Evolutionary conservation across 2,113 vertebrate species (phyloP), one percentile per base, ranked within the genome.

Genomic region (Rynchops niger): DNA sequence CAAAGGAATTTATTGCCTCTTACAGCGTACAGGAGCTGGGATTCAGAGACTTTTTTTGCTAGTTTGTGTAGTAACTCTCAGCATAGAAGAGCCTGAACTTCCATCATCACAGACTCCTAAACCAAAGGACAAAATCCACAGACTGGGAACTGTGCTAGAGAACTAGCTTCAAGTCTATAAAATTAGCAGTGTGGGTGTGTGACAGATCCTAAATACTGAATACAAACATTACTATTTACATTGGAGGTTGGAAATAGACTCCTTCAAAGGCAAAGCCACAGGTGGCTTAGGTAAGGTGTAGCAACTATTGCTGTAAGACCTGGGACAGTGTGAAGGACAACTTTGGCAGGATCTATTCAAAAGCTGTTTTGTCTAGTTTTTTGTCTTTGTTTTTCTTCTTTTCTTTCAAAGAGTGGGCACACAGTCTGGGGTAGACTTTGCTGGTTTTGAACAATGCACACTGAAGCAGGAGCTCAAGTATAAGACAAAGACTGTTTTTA

Each of bases 401-500:
- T 66, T 67, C 16, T 72, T 29, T 80, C 53, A 82, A 86, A 66
- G 56, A 67, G 58, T 52, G 50, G 53, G 53, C 18, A 82, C 50
- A 43, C 17, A 59, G 47, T 23, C 26, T 47, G 30, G n/a, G 26
- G 23, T 38, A 17, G 30, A 30, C 88, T 79, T 62, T 90, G 19
- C 82, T 84, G 45, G 0, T 59, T 93, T 82, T 79, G 81, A 92
- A 34, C 2, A 6, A 69, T 42, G 40, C 38, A 15, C 23, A 26
- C 50, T 62, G 85, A 93, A 92, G 73, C 87, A 36, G 77, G 52
- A 91, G 55, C 88, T 92, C 67, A 78, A 90, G 71, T 67, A 5
- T 45, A 83, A 90, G 88, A 95, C 85, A 96, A 80, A 88, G 92
- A 70, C 85, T 86, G 65, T 71, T 95, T 95, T 94, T 59, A 56